Evolutionary conservation across 1,140 invertebrate species (phyloP), one percentile per base, ranked within the genome.

Genomic region (Phocides pigmalion): DNA sequence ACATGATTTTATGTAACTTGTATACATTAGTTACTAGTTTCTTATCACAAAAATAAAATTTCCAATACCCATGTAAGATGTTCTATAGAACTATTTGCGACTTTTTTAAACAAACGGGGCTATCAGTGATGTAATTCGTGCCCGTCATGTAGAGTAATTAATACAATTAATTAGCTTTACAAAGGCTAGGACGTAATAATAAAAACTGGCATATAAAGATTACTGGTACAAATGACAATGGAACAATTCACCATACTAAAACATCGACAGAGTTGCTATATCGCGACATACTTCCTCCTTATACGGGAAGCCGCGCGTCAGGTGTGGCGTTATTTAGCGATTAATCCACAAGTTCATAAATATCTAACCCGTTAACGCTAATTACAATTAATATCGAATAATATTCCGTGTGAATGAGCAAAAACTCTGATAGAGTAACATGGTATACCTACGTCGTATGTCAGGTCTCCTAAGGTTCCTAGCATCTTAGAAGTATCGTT

Each of bases 391-490:
- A 54, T 54, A 59, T 59, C 16, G 42, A 49, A 47, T 28, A 49
- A 61, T 61, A 61, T 61, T 61, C 56, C 56, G 44, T 61, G 66
- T 63, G 69, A 64, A 54, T 14, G 62, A 16, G 46, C 41, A 68
- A 68, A 72, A 65, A 65, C 51, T 14, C 37, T 37, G 39, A 3
- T 19, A 22, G 46, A 50, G 17, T 14, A n/a, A 37, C 64, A 65
- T 58, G 62, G 39, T 68, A n/a, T n/a, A n/a, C n/a, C n/a, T 62
- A 71, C 67, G n/a, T 47, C 19, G n/a, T 63, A 59, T 63, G 12
- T 53, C 58, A 54, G 28, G 16, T 37, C 16, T 53, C 68, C 65
- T 58, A 58, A 58, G 54, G 54, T 41, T 58, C 20, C 37, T 22
- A 37, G 42, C 25, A 68, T 70, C 62, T 65, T 47, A 46, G 47